phyloP scores from a whole-genome alignment of 2,113 vertebrate genomes.

The Austrofundulus limnaeus region DNA sequence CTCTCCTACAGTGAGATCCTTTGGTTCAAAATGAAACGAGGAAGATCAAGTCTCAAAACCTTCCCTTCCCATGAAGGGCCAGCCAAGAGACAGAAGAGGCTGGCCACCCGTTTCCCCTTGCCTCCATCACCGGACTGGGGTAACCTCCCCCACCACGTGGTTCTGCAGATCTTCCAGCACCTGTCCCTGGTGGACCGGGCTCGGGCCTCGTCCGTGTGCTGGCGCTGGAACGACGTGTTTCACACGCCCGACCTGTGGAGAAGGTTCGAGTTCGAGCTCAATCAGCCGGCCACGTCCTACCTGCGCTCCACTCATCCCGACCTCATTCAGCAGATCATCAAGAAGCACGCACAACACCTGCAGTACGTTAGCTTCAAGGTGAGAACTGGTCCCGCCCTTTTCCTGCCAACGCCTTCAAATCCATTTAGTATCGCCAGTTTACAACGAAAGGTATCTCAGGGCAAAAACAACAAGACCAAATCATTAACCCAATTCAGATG shows the following conservation, averaged over 20 bases:
- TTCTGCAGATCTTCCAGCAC: slow-evolving; percentile 85
- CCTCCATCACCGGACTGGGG: slow-evolving; percentile 79
- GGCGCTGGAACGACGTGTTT: slow-evolving; percentile 88
- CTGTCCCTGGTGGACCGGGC: slow-evolving; percentile 86
- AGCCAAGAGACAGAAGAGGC: slow-evolving; percentile 77
- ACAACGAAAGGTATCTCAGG: slow-evolving; percentile 4
- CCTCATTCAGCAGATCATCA: slow-evolving; percentile 93
- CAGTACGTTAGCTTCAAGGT: slow-evolving; percentile 92
- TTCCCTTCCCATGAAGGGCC: slow-evolving; percentile 58
- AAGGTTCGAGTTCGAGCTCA: slow-evolving; percentile 92
- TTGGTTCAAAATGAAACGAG: slow-evolving; percentile 82
- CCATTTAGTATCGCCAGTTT: slow-evolving; percentile 10
- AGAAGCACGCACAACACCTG: slow-evolving; percentile 86
- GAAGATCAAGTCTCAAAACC: slow-evolving; percentile 61
- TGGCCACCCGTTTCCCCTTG: slow-evolving; percentile 1
- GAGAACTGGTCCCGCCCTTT: slow-evolving; percentile 29
- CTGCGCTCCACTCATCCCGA: slow-evolving; percentile 89
- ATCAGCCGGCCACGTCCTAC: slow-evolving; percentile 88
- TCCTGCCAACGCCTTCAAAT: not conserved
- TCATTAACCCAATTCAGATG: too few relatives aligned
- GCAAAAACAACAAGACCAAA: too few relatives aligned
- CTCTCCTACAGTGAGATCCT: slow-evolving; percentile 3
- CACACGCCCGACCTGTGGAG: slow-evolving; percentile 91
- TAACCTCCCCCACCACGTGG: slow-evolving; percentile 82
- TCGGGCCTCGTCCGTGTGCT: slow-evolving; percentile 85